Evolutionary conservation across 2,888 invertebrate genomes (phyloP).

Genomic region (Sympetrum striolatum): DNA sequence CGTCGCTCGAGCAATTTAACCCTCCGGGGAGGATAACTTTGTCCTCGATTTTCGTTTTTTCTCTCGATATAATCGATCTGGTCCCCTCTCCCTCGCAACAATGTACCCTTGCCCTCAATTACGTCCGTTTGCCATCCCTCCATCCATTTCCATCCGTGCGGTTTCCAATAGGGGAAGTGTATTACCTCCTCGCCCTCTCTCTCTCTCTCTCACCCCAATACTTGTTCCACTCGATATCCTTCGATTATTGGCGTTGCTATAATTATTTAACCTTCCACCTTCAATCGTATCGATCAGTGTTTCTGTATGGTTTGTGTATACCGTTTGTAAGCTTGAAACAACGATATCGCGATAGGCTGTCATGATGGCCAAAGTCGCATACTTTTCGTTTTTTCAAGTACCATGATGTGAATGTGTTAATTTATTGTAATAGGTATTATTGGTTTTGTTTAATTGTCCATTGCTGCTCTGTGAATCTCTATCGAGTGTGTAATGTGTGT

Average conservation of each 20-base stretch:
- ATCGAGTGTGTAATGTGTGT: too few relatives aligned
- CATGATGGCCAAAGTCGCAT: too few relatives aligned
- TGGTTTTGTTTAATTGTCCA: too few relatives aligned
- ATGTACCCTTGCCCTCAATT: neutral
- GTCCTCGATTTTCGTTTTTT: neutral
- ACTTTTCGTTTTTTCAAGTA: too few relatives aligned
- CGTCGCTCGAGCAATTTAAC: neutral
- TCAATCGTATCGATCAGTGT: neutral
- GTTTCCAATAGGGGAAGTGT: neutral
- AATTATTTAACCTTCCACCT: neutral
- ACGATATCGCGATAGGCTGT: neutral
- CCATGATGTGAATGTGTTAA: too few relatives aligned
- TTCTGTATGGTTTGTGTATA: neutral
- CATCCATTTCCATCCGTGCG: neutral
- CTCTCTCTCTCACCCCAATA: neutral
- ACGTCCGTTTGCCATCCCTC: neutral
- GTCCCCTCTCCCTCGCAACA: neutral
- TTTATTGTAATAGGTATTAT: too few relatives aligned
- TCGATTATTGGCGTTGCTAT: neutral
- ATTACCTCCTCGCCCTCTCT: neutral
- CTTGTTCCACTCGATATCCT: neutral
- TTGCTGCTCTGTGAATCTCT: neutral
- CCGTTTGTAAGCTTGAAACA: neutral
- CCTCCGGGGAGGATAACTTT: neutral
- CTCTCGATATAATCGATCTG: neutral